phyloP scores from a whole-genome alignment of 1,140 invertebrate species.

The Apocrypta bakeri region DNA sequence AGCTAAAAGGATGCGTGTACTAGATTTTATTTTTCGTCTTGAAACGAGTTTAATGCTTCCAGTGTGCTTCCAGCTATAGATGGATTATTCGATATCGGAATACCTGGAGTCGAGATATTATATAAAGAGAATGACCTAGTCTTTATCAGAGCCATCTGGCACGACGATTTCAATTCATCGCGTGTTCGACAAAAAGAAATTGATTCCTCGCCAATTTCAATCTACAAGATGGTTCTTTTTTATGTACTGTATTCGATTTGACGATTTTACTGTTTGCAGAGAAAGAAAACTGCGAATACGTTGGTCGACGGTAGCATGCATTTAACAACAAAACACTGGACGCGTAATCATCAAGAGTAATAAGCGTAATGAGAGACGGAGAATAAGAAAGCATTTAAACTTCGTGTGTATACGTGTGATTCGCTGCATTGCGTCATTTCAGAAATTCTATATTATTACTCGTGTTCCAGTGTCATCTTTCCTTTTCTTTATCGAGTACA shows the following conservation, averaged over 20 bases:
- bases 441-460: neutral
- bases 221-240: neutral
- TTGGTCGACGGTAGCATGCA: neutral
- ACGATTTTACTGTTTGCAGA: neutral
- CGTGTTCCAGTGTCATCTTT: neutral
- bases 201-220: too few species aligned
- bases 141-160: slow-evolving; percentile 1
- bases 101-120: neutral
- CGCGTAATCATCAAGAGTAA: slow-evolving; percentile 36
- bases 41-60: neutral
- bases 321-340: slow-evolving; percentile 14
- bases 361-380: slow-evolving; percentile 17
- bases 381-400: neutral
- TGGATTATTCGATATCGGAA: neutral
- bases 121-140: neutral
- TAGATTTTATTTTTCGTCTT: neutral
- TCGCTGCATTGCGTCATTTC: neutral
- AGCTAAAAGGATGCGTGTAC: neutral
- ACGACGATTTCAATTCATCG: slow-evolving; percentile 3
- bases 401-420: neutral
- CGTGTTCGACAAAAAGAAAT: neutral
- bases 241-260: neutral
- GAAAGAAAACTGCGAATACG: too few species aligned
- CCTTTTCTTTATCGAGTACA: neutral
- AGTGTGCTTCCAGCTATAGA: neutral